These are phyloP conservation scores for Vanessa tameamea DNA, from an alignment of 1,140 invertebrate species.

Conservation along the genomic window DNA sequence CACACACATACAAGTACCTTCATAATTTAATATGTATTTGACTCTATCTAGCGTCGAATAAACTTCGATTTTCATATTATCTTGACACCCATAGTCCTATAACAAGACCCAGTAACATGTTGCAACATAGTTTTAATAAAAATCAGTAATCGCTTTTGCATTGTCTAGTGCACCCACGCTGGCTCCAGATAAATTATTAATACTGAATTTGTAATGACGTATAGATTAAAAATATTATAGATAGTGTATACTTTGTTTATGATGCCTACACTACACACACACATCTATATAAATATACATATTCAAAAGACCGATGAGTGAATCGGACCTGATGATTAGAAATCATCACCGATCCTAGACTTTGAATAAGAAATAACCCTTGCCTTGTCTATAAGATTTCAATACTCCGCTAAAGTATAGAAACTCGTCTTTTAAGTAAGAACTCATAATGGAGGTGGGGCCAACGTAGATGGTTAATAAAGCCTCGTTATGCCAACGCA, in stretches of 20 bases:
- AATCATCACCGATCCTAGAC: no score
- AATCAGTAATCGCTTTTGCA: conserved; percentile 62
- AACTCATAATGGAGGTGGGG: no score
- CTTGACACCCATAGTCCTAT: conserved; percentile 10
- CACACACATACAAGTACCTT: not conserved
- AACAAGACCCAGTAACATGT: conserved; percentile 40
- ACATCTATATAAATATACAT: no score
- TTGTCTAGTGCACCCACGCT: conserved; percentile 67
- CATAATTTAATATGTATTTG: not conserved
- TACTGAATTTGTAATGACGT: conserved; percentile 71
- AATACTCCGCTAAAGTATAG: no score
- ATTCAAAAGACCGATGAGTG: no score
- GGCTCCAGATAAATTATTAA: conserved; percentile 75
- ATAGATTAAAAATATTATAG: conserved; percentile 43
- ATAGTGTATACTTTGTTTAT: conserved; percentile 33
- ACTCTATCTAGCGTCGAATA: conserved; percentile 1
- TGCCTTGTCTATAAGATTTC: no score
- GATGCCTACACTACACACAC: conserved; percentile 21
- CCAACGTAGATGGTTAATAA: no score
- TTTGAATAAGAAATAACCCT: no score
- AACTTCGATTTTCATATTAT: conserved; percentile 17
- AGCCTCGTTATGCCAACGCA: no score
- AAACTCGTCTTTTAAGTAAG: no score
- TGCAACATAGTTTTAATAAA: conserved; percentile 58
- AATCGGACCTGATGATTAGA: no score